These are phyloP conservation scores for Drosophila seclusa DNA, from an alignment of 2,888 invertebrate species.

Conservation along the genomic window DNA sequence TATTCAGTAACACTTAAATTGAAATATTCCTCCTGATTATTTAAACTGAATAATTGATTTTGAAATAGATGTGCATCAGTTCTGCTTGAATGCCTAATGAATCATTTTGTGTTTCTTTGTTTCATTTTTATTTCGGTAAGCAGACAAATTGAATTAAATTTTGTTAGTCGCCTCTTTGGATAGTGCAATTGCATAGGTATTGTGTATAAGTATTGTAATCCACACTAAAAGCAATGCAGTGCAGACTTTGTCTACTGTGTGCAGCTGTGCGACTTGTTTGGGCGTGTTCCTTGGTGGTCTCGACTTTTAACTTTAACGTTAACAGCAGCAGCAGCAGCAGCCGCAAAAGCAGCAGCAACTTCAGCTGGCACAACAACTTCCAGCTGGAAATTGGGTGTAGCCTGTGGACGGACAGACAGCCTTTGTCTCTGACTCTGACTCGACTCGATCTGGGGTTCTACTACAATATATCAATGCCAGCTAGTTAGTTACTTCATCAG, in stretches of 20 bases:
- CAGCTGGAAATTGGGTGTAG: constrained; percentile 69
- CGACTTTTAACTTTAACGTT: constrained; percentile 31
- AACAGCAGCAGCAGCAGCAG: background rate
- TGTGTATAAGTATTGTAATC: constrained; percentile 9
- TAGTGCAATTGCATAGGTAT: constrained; percentile 7
- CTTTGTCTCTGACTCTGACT: constrained; percentile 23
- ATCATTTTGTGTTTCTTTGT: background rate
- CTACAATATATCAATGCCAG: constrained; percentile 55
- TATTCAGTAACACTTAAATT: background rate
- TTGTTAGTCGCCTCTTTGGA: constrained; percentile 30
- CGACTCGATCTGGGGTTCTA: constrained; percentile 8
- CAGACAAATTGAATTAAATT: constrained; percentile 68
- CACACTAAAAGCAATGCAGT: constrained; percentile 20
- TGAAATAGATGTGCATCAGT: background rate
- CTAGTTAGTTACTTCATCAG: constrained; percentile 34
- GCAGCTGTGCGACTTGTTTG: constrained; percentile 77
- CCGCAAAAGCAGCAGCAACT: constrained; percentile 5
- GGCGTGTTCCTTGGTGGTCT: constrained; percentile 76
- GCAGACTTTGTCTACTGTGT: constrained; percentile 39
- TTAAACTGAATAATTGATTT: too few species aligned
- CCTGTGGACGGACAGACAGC: constrained; percentile 35
- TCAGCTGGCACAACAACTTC: constrained; percentile 14
- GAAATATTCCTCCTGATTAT: background rate
- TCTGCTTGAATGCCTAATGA: background rate
- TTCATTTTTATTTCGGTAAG: constrained; percentile 13